phyloP scores from a whole-genome alignment of 2,888 invertebrate species.

The Xestia xanthographa region DNA sequence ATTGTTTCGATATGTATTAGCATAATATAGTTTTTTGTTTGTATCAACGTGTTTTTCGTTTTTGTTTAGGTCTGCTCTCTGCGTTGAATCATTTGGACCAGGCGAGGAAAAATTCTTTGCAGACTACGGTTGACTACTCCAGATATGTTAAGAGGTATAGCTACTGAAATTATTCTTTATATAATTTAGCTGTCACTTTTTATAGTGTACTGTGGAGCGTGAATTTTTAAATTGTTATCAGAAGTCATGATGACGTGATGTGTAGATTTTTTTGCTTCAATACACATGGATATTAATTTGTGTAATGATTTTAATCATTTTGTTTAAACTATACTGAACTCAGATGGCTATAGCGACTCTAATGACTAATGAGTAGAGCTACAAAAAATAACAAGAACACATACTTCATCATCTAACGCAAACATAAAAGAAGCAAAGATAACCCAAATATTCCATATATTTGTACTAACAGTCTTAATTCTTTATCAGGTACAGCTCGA shows the following conservation, averaged over 20 bases:
- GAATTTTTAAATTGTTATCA: constrained; percentile 65
- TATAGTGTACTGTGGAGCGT: constrained; percentile 54
- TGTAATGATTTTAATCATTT: constrained; percentile 63
- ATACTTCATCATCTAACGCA: background rate
- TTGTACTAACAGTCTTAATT: constrained; percentile 3
- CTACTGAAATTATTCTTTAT: constrained; percentile 64
- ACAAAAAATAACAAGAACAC: constrained; percentile 7
- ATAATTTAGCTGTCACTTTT: constrained; percentile 69
- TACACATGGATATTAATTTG: constrained; percentile 63
- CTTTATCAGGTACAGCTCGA: constrained; percentile 91
- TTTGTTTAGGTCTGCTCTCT: constrained; percentile 84
- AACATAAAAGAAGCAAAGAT: background rate
- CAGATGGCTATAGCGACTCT: constrained; percentile 26
- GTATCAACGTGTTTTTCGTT: constrained; percentile 71
- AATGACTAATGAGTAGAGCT: constrained; percentile 4
- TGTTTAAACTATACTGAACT: constrained; percentile 24
- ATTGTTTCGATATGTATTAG: constrained; percentile 85
- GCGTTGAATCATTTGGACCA: constrained; percentile 89
- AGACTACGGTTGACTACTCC: constrained; percentile 95
- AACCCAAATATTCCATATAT: background rate
- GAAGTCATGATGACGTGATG: constrained; percentile 57
- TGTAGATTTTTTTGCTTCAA: constrained; percentile 57
- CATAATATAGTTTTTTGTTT: constrained; percentile 79
- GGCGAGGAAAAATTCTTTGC: constrained; percentile 90
- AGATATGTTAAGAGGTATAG: constrained; percentile 95